phyloP scores from a whole-genome alignment of 2,113 vertebrate species.

The Catharus bicknelli region DNA sequence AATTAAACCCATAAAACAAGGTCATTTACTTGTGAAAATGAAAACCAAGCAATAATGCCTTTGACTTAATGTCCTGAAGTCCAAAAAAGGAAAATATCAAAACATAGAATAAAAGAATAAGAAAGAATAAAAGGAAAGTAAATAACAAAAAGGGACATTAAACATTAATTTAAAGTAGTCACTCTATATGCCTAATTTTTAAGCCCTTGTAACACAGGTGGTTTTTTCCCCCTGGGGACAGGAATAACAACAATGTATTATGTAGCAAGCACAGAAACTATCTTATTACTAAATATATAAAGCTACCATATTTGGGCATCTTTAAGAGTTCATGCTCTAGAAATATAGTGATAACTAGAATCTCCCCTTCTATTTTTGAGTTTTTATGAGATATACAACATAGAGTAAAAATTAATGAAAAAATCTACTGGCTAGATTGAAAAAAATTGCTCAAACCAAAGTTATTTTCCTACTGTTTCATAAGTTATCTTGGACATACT shows the following conservation, averaged over 20 bases:
- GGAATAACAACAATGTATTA: not conserved
- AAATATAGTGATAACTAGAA: not conserved
- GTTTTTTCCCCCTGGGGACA: not conserved
- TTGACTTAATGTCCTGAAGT: not conserved
- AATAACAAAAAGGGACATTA: not conserved
- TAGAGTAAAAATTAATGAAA: not conserved
- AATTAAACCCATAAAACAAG: not conserved
- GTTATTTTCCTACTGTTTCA: not conserved
- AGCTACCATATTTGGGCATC: not conserved
- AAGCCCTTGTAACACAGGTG: not conserved
- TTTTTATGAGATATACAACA: not conserved
- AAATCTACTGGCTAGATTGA: not conserved
- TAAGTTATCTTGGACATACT: not conserved
- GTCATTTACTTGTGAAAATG: not conserved
- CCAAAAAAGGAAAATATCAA: not conserved
- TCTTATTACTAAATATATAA: not conserved
- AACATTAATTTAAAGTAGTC: not conserved
- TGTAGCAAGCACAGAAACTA: not conserved
- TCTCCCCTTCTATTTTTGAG: not conserved
- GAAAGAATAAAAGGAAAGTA: not conserved
- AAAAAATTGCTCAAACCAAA: not conserved
- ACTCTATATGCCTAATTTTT: not conserved
- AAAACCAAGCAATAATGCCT: not conserved
- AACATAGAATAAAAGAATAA: not conserved
- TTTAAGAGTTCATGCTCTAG: not conserved